Conservation (phyloP, 2,888 invertebrate genomes). For the Cylloceria caligata region DNA sequence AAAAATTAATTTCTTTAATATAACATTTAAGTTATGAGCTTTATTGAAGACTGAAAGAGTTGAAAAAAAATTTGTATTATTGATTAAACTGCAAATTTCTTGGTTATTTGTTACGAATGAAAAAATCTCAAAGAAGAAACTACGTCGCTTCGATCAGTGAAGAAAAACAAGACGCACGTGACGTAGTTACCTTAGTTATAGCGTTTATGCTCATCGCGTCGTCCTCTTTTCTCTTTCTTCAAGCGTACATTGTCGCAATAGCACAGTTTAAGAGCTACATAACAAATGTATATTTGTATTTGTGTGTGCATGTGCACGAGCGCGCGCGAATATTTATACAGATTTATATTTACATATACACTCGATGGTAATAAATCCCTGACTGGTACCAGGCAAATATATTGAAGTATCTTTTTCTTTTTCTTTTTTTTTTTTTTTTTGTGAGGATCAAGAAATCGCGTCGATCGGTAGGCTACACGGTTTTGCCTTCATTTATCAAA, state of each 20-base stretch:
- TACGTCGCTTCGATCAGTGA: constrained; percentile 1
- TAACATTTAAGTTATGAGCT: background rate
- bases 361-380: constrained; percentile 17
- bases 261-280: constrained; percentile 12
- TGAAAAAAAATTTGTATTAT: background rate
- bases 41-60: background rate
- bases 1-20: background rate
- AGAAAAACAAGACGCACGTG: constrained; percentile 35
- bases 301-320: background rate
- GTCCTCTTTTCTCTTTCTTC: constrained; percentile 60
- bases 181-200: constrained; percentile 33
- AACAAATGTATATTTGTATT: background rate
- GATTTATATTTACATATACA: background rate
- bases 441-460: constrained; percentile 2
- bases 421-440: background rate
- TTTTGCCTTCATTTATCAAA: constrained; percentile 21
- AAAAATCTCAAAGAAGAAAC: constrained; percentile 4
- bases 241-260: constrained; percentile 33
- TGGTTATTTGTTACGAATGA: background rate
- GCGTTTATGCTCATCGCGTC: constrained; percentile 54
- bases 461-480: constrained; percentile 6
- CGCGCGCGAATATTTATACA: too few species aligned
- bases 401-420: constrained; percentile 3
- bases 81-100: background rate
- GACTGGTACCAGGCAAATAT: background rate